phyloP scores from a whole-genome alignment of 2,113 vertebrate species.

The Clarias gariepinus region DNA sequence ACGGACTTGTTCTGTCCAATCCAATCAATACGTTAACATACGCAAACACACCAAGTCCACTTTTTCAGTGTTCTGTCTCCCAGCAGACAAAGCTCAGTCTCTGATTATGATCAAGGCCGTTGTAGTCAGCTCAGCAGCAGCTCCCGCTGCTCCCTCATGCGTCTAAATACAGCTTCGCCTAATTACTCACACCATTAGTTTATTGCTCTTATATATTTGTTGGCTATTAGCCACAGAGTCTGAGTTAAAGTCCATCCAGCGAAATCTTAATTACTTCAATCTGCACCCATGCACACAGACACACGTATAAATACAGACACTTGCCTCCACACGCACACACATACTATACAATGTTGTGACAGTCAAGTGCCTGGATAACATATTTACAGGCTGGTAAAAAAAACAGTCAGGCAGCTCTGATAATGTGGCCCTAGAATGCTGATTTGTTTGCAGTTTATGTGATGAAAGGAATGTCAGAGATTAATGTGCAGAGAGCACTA shows the following conservation, averaged over 20 bases:
- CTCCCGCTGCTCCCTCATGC: conserved; percentile 57
- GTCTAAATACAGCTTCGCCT: conserved; percentile 64
- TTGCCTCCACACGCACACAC: background rate
- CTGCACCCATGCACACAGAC: conserved; percentile 47
- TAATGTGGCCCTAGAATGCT: conserved; percentile 36
- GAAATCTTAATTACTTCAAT: conserved; percentile 62
- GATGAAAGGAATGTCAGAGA: conserved; percentile 44
- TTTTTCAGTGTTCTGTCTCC: conserved; percentile 16
- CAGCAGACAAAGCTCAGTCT: background rate
- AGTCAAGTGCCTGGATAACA: conserved; percentile 44
- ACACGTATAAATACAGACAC: conserved; percentile 33
- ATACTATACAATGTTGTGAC: conserved; percentile 24
- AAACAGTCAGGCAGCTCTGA: conserved; percentile 36
- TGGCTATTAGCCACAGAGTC: conserved; percentile 64
- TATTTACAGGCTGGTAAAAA: conserved; percentile 54
- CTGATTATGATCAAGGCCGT: conserved; percentile 37
- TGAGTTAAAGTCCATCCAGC: conserved; percentile 61
- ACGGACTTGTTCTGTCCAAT: background rate
- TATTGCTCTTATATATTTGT: conserved; percentile 71
- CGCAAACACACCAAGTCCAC: background rate
- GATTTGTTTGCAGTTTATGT: conserved; percentile 45
- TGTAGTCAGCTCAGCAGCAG: conserved; percentile 39
- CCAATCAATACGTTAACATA: background rate
- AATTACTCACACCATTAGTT: conserved; percentile 74
- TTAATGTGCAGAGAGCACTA: conserved; percentile 48